phyloP scores from a whole-genome alignment of 2,113 vertebrate genomes.

The Lepisosteus osseus region DNA sequence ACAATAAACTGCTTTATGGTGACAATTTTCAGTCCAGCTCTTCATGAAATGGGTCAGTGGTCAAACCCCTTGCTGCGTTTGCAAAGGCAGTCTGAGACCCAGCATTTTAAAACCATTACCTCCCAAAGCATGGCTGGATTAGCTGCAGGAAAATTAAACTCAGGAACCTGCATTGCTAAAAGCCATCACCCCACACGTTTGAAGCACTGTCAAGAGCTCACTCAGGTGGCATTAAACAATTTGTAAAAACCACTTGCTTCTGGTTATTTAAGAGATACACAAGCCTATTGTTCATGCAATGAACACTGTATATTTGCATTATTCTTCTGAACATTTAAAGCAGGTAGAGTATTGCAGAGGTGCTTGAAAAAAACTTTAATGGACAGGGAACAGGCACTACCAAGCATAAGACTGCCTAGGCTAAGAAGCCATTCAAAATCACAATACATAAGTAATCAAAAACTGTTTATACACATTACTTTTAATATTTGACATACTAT shows the following conservation, averaged over 20 bases:
- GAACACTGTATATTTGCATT: not conserved
- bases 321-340: not conserved
- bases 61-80: conserved; percentile 18
- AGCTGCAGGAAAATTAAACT: conserved; percentile 18
- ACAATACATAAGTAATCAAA: no score
- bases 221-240: not conserved
- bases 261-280: not conserved
- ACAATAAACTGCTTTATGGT: conserved; percentile 12
- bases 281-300: no score
- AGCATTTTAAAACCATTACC: conserved; percentile 29
- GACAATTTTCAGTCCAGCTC: conserved; percentile 4
- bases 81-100: conserved; percentile 16
- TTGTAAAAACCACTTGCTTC: not conserved
- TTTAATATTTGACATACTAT: no score
- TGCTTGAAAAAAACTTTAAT: no score
- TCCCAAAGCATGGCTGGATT: conserved; percentile 20
- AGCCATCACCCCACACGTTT: not conserved
- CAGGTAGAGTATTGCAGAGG: not conserved
- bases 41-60: conserved; percentile 13
- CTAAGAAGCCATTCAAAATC: no score
- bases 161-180: not conserved
- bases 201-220: not conserved
- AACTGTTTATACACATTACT: no score
- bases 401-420: no score
- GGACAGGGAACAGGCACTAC: no score